These are phyloP conservation scores for Thumatha senex DNA, from an alignment of 2,888 invertebrate genomes.

Conservation along the genomic window DNA sequence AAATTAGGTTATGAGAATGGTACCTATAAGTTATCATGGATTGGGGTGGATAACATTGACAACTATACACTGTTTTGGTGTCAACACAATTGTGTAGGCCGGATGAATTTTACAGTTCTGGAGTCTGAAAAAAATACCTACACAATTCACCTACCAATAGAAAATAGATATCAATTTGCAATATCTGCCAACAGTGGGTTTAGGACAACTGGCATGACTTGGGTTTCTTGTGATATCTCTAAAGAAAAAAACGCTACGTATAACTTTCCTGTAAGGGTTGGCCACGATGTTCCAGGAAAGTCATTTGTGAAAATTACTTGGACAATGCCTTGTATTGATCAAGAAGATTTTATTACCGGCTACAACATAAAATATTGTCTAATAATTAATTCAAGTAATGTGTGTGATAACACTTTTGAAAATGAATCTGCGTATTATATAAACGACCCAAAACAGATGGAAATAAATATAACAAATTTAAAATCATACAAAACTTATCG, in stretches of 20 bases:
- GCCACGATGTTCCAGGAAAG: conserved; percentile 64
- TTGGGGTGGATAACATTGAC: conserved; percentile 78
- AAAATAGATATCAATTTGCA: conserved; percentile 88
- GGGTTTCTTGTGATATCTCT: conserved; percentile 88
- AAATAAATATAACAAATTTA: conserved; percentile 84
- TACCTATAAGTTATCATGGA: conserved; percentile 90
- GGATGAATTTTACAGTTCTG: conserved; percentile 70
- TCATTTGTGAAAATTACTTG: conserved; percentile 84
- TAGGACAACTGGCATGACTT: conserved; percentile 92
- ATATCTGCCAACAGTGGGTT: conserved; percentile 89
- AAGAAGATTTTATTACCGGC: conserved; percentile 87
- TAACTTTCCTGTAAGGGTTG: conserved; percentile 71
- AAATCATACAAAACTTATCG: conserved; percentile 90
- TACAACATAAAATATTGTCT: conserved; percentile 91
- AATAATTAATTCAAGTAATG: conserved; percentile 74
- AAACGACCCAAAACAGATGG: conserved; percentile 71
- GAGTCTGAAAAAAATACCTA: conserved; percentile 68
- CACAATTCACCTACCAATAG: conserved; percentile 84
- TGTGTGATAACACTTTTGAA: conserved; percentile 78
- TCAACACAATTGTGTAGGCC: conserved; percentile 82
- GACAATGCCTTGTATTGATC: conserved; percentile 90
- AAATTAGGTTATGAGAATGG: conserved; percentile 89
- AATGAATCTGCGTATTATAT: conserved; percentile 61
- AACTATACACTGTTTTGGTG: conserved; percentile 94
- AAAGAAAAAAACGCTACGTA: conserved; percentile 79